Evolutionary conservation across 2,797 vertebrate species (phyloP).

Genomic region (Coracias cyanogaster): DNA sequence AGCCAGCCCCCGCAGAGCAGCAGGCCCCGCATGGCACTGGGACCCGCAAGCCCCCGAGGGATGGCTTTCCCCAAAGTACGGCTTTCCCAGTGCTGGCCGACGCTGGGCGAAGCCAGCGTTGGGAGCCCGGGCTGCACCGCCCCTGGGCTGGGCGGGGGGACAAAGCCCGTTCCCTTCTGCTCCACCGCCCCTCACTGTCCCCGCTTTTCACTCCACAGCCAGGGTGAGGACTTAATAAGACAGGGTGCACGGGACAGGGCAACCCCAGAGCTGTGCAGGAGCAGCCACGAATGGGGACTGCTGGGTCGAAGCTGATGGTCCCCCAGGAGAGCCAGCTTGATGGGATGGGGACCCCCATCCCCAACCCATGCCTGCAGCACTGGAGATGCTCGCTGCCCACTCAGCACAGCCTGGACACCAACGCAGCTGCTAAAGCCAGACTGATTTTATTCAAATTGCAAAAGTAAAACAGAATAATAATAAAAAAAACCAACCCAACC

Average conservation of each 20-base stretch:
- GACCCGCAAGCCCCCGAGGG: background rate
- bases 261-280: background rate
- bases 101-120: rapidly evolving
- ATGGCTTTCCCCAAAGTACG: background rate
- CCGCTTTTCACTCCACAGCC: rapidly evolving
- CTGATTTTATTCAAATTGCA: conserved; percentile 53
- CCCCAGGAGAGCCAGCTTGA: rapidly evolving
- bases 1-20: conserved; percentile 72
- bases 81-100: background rate
- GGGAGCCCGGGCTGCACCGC: background rate
- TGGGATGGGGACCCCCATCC: rapidly evolving
- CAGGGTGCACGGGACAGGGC: rapidly evolving
- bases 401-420: background rate
- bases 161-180: conserved; percentile 38
- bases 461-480: conserved; percentile 57
- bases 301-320: background rate
- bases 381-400: background rate
- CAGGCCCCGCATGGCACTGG: background rate
- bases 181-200: background rate
- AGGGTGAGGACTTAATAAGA: background rate
- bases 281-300: background rate
- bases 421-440: conserved; percentile 10
- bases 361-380: rapidly evolving
- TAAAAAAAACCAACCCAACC: background rate
- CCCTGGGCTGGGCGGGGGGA: conserved; percentile 15